These are phyloP conservation scores for Cephalotes varians DNA, from an alignment of 2,888 invertebrate species.

Conservation along the genomic window DNA sequence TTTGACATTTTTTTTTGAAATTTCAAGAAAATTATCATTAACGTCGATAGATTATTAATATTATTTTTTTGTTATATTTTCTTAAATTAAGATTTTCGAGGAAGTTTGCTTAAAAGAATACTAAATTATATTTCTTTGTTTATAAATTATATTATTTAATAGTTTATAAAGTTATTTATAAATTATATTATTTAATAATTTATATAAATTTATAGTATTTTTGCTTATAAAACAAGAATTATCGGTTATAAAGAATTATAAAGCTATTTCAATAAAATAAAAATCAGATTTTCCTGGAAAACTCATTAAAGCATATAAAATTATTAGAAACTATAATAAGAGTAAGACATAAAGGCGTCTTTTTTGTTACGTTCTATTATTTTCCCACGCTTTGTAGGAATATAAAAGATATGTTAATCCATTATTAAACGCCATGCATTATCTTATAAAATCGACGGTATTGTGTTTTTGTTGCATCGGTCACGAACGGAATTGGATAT, in stretches of 20 bases:
- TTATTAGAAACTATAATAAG: too few species aligned
- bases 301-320: not conserved
- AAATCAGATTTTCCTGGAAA: not conserved
- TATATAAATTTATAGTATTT: not conserved
- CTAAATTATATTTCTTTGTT: not conserved
- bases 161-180: too few species aligned
- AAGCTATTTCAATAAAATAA: not conserved
- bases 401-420: not conserved
- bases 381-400: not conserved
- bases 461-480: not conserved
- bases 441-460: not conserved
- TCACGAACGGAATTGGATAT: not conserved
- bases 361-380: not conserved
- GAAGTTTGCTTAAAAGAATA: not conserved
- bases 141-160: not conserved
- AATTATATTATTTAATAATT: too few species aligned
- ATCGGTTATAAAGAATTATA: not conserved
- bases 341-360: not conserved
- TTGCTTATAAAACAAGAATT: not conserved
- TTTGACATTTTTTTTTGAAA: not conserved
- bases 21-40: not conserved
- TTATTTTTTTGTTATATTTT: not conserved
- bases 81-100: not conserved
- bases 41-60: not conserved
- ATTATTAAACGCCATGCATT: not conserved